These are phyloP conservation scores for Nemotelus pantherinus DNA, from an alignment of 2,888 invertebrate species.

Conservation along the genomic window DNA sequence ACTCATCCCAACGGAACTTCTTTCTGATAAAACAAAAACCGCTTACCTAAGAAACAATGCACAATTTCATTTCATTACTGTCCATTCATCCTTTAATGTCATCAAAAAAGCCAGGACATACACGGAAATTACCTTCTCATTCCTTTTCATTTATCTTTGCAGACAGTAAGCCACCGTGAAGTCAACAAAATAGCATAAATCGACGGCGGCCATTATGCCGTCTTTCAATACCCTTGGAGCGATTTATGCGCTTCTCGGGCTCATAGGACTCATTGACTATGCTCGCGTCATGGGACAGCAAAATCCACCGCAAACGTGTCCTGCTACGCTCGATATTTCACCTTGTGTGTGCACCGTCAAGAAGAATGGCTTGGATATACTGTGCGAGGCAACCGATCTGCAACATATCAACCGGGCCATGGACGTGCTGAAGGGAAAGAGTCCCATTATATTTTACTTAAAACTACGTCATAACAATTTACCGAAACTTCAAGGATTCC, in stretches of 20 bases:
- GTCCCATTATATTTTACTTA: constrained; percentile 85
- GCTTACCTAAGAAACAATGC: no score
- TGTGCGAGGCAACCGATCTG: constrained; percentile 87
- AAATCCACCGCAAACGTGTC: constrained; percentile 73
- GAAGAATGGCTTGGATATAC: constrained; percentile 87
- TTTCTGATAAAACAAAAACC: no score
- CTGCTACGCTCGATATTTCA: constrained; percentile 76
- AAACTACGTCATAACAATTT: constrained; percentile 87
- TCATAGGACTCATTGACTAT: constrained; percentile 48
- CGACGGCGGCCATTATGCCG: constrained; percentile 51
- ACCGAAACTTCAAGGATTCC: constrained; percentile 84
- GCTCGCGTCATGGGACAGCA: constrained; percentile 50
- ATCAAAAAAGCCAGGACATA: not conserved
- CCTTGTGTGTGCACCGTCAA: constrained; percentile 88
- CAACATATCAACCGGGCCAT: constrained; percentile 82
- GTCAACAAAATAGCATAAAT: constrained; percentile 43
- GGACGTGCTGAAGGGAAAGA: constrained; percentile 82
- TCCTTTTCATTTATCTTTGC: constrained; percentile 35
- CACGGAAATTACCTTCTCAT: not conserved
- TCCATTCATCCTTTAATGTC: not conserved
- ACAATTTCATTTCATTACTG: no score
- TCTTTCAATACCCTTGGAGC: constrained; percentile 49
- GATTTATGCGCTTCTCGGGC: constrained; percentile 49
- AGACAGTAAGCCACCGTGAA: constrained; percentile 47
- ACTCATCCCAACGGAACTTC: no score